phyloP scores from a whole-genome alignment of 2,797 vertebrate species.

The Thamnophis elegans region DNA sequence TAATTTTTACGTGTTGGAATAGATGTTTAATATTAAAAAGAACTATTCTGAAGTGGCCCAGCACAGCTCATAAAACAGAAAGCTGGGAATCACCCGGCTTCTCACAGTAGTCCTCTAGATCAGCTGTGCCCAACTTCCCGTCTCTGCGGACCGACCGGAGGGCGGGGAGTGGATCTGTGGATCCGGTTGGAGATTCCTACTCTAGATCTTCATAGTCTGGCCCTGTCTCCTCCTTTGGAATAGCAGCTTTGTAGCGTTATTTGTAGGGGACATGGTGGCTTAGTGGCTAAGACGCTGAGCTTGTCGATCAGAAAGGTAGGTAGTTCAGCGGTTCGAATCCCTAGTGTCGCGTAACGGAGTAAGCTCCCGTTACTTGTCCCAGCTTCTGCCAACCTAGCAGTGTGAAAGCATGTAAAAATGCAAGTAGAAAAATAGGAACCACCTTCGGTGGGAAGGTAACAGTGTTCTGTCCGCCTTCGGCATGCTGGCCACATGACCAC shows the following conservation, averaged over 20 bases:
- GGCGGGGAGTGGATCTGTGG: background rate
- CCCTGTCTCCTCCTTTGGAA: background rate
- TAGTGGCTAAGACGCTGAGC: too few relatives aligned
- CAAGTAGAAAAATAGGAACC: too few relatives aligned
- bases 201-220: background rate
- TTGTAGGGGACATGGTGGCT: too few relatives aligned
- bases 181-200: background rate
- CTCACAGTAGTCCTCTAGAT: background rate
- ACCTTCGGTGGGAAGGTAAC: too few relatives aligned
- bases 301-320: too few relatives aligned
- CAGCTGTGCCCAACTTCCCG: background rate
- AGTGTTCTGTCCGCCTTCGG: too few relatives aligned
- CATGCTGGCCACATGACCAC: too few relatives aligned
- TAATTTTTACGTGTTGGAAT: conserved; percentile 35
- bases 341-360: too few relatives aligned
- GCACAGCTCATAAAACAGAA: background rate
- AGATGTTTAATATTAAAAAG: background rate
- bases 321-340: too few relatives aligned
- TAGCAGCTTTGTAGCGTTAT: background rate
- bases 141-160: rapidly evolving
- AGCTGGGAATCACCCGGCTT: background rate
- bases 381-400: too few relatives aligned
- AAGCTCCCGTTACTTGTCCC: too few relatives aligned
- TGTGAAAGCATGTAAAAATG: too few relatives aligned
- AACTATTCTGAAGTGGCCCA: background rate